Percentiles rank a stretch among this genome's conserved stretches.
Conservation (phyloP, 1,140 invertebrate species). For the Plectrocnemia conspersa region DNA sequence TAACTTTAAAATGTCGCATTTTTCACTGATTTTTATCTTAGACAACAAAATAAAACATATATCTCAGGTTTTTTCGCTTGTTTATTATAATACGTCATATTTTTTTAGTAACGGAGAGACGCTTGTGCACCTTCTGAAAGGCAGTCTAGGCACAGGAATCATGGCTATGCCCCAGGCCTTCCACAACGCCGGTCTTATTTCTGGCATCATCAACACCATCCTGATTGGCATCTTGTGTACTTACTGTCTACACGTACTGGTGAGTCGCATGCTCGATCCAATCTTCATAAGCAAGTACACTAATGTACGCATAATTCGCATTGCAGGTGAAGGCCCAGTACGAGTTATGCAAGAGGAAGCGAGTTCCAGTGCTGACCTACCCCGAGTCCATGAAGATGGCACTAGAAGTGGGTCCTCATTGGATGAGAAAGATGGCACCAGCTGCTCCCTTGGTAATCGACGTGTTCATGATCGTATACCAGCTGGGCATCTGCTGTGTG, state of each 20-base stretch:
- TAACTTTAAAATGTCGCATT: too few relatives aligned
- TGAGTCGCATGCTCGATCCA: conserved; percentile 40
- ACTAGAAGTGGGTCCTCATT: conserved; percentile 54
- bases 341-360: conserved; percentile 50
- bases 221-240: conserved; percentile 58
- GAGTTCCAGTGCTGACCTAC: conserved; percentile 58
- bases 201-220: conserved; percentile 55
- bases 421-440: conserved; percentile 53
- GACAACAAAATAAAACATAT: too few relatives aligned
- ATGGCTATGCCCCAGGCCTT: conserved; percentile 78
- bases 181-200: conserved; percentile 63
- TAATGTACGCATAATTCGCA: conserved; percentile 3
- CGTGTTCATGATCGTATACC: conserved; percentile 74
- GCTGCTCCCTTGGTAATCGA: conserved; percentile 57
- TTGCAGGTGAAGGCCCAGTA: conserved; percentile 52
- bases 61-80: too few relatives aligned
- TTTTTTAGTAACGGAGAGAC: conserved; percentile 59
- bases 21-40: too few relatives aligned
- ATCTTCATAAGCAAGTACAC: not conserved
- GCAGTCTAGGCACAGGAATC: conserved; percentile 73
- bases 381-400: conserved; percentile 62
- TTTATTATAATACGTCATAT: too few relatives aligned
- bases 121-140: conserved; percentile 64
- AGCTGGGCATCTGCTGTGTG: conserved; percentile 85
- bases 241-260: conserved; percentile 64